These are phyloP conservation scores for Helarctos malayanus DNA, from an alignment of 2,797 vertebrate genomes.

Conservation along the genomic window DNA sequence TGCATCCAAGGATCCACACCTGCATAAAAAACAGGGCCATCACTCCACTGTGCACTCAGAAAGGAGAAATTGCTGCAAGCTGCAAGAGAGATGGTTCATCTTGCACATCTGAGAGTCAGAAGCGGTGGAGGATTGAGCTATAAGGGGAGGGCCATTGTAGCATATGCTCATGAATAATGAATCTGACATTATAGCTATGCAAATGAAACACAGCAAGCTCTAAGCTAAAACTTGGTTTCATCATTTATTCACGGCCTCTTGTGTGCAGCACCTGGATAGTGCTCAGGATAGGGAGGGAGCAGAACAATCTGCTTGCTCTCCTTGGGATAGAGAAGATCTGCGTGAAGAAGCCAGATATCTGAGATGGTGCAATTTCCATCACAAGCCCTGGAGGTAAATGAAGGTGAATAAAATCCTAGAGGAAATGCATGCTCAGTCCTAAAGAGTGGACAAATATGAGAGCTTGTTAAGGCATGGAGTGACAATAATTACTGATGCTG, in stretches of 20 bases:
- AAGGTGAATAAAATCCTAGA: conserved; percentile 45
- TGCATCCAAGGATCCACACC: conserved; percentile 74
- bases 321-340: conserved; percentile 48
- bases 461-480: conserved; percentile 37
- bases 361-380: neutral
- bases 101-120: conserved; percentile 67
- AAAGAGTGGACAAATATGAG: neutral
- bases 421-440: neutral
- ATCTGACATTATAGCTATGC: conserved; percentile 82
- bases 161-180: conserved; percentile 87
- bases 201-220: conserved; percentile 83
- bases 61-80: conserved; percentile 83
- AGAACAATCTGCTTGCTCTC: conserved; percentile 49
- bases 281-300: conserved; percentile 54
- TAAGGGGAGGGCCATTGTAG: conserved; percentile 75
- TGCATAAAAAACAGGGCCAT: conserved; percentile 84
- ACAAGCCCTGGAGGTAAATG: neutral
- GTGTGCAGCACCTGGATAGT: conserved; percentile 66
- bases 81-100: conserved; percentile 79
- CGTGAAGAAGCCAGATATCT: neutral
- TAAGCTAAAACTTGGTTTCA: conserved; percentile 79
- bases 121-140: conserved; percentile 18
- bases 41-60: conserved; percentile 63
- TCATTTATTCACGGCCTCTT: conserved; percentile 81
- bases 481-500: neutral